Percentiles rank a stretch among this genome's conserved stretches.
These are phyloP conservation scores for Hestina assimilis DNA, from an alignment of 1,140 invertebrate species.

Conservation along the genomic window DNA sequence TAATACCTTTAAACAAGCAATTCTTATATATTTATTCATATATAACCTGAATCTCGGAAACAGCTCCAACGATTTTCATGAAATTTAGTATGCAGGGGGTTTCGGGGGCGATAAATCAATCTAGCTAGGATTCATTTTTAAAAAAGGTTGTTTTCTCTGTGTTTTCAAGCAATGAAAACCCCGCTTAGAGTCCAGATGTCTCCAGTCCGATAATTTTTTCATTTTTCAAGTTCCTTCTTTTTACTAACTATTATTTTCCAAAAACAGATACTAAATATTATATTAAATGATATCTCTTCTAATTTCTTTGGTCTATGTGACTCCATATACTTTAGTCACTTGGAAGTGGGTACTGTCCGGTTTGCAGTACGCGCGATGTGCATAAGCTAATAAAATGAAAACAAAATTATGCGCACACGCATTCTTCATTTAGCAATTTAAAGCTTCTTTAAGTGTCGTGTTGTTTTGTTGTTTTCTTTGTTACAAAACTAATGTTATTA, in stretches of 20 bases:
- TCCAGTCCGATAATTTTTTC: too few relatives aligned
- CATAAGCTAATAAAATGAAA: constrained; percentile 23
- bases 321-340: too few relatives aligned
- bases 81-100: too few relatives aligned
- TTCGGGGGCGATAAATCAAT: too few relatives aligned
- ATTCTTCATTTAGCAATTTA: constrained; percentile 11
- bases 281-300: neutral
- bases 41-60: too few relatives aligned
- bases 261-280: neutral
- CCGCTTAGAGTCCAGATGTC: too few relatives aligned
- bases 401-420: constrained; percentile 17
- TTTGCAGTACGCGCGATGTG: constrained; percentile 19
- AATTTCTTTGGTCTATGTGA: constrained; percentile 11
- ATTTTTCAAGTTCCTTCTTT: neutral
- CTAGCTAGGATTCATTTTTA: too few relatives aligned
- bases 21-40: too few relatives aligned
- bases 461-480: neutral
- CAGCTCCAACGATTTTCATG: too few relatives aligned
- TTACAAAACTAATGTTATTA: neutral
- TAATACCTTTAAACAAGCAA: too few relatives aligned
- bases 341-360: constrained; percentile 16
- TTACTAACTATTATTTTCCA: neutral
- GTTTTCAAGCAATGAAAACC: too few relatives aligned
- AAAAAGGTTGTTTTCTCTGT: too few relatives aligned
- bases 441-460: neutral